Conservation (phyloP, 2,113 vertebrate species). For the Chunga burmeisteri region DNA sequence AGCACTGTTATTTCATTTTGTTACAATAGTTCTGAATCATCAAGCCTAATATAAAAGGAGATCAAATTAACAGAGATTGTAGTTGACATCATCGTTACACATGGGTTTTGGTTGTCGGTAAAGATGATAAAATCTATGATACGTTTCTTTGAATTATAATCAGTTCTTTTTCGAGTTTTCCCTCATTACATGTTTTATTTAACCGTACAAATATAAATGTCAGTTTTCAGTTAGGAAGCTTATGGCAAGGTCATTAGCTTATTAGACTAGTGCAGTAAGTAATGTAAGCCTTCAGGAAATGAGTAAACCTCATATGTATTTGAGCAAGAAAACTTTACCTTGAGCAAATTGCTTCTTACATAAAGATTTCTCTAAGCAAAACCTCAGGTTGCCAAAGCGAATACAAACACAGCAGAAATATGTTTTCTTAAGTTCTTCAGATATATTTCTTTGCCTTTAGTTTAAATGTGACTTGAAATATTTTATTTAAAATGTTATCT, state of each 20-base stretch:
- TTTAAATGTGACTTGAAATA: slow-evolving; percentile 5
- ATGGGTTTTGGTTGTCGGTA: slow-evolving; percentile 45
- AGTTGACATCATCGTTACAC: slow-evolving; percentile 53
- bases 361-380: slow-evolving; percentile 28
- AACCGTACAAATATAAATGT: slow-evolving; percentile 64
- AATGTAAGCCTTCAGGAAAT: slow-evolving; percentile 55
- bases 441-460: slow-evolving; percentile 5
- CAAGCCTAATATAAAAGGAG: slow-evolving; percentile 20
- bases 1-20: slow-evolving; percentile 35
- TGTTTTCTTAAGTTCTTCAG: background rate
- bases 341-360: slow-evolving; percentile 52
- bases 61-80: slow-evolving; percentile 31
- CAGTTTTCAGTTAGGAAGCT: slow-evolving; percentile 55
- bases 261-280: slow-evolving; percentile 38
- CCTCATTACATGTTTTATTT: slow-evolving; percentile 63
- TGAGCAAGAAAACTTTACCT: slow-evolving; percentile 45
- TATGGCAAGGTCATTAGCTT: slow-evolving; percentile 64
- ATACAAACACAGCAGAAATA: background rate
- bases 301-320: background rate
- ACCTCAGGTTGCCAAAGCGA: background rate
- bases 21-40: slow-evolving; percentile 9
- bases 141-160: slow-evolving; percentile 43
- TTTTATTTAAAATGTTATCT: background rate
- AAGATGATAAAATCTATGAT: slow-evolving; percentile 41
- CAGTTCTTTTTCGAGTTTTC: slow-evolving; percentile 20